phyloP scores from a whole-genome alignment of 2,113 vertebrate species.

The Aphyosemion australe region DNA sequence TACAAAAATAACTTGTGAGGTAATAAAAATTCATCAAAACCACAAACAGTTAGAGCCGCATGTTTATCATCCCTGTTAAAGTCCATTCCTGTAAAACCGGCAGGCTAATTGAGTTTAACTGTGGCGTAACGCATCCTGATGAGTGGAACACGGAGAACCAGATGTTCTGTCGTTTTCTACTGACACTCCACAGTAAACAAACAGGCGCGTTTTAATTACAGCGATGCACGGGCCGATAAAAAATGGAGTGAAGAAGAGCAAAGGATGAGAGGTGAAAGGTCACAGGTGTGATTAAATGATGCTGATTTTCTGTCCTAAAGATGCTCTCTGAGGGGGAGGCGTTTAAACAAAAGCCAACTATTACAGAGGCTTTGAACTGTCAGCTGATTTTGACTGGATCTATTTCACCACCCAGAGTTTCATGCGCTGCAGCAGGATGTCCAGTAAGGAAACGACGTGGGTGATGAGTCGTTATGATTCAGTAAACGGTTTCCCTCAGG shows the following conservation, averaged over 20 bases:
- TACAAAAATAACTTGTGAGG: constrained; percentile 4
- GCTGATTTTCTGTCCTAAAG: too few relatives aligned
- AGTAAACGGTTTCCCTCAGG: constrained; percentile 69
- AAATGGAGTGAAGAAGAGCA: constrained; percentile 21
- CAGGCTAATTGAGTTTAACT: constrained; percentile 59
- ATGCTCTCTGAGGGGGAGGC: not conserved
- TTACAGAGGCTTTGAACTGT: constrained; percentile 48
- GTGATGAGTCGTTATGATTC: constrained; percentile 51
- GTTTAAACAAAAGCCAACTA: constrained; percentile 3
- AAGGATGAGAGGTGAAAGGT: constrained; percentile 40
- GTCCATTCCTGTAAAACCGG: constrained; percentile 34
- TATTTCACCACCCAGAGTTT: constrained; percentile 30
- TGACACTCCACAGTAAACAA: constrained; percentile 3
- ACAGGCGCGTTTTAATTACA: constrained; percentile 55
- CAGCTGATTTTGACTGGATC: constrained; percentile 12
- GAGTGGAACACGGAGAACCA: constrained; percentile 33
- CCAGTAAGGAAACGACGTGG: constrained; percentile 30
- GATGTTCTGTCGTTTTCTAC: constrained; percentile 43
- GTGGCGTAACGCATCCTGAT: constrained; percentile 34
- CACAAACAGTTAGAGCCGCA: constrained; percentile 3
- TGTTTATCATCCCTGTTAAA: constrained; percentile 47
- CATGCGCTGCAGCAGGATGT: constrained; percentile 32
- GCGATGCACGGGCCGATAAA: not conserved
- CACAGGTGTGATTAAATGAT: not conserved
- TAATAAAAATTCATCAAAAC: constrained; percentile 12